Base-by-base conservation (phyloP, 2,888 invertebrate species). In the Ophion ellenae region DNA sequence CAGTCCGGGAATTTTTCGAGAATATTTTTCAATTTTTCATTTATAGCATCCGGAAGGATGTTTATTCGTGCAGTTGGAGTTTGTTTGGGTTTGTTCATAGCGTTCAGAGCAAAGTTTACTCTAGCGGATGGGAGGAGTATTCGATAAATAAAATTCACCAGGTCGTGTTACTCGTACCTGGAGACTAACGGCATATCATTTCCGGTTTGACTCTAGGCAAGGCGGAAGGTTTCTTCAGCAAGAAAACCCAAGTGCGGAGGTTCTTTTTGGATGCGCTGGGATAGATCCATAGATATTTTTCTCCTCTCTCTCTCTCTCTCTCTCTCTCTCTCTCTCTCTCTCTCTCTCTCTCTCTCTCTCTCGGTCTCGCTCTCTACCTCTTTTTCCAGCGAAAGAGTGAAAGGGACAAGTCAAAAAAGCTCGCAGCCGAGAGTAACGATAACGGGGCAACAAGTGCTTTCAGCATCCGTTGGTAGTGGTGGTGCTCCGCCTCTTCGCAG, bases 371-470 rank as follows among this genome's bases (percentile, higher is more conserved):
- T 73, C 77, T 83, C 87, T 87, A 69, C 71, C 67, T 83, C 85
- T 80, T 28, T 84, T 71, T 74, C 69, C 64, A n/a, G 32, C 14
- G n/a, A 28, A 7, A 66, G 75, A 70, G 57, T 17, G 70, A 75
- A 75, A 74, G 69, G 63, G 79, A 66, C 70, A 74, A 70, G 82
- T 67, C 24, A 75, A 57, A 81, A 82, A 78, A 82, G 79, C 66
- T 75, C 57, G 77, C 71, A 67, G 63, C 63, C 75, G 40, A 73
- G 86, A 90, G 89, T 90, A 91, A 91, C 89, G 91, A 89, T 90
- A 91, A 90, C 88, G 89, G 84, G 86, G 91, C 91, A 91, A 91
- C 91, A 91, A 91, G 91, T 91, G 91, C 91, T 90, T 90, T 90
- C 90, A 92, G 90, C 89, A 88, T 90, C 90, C 87, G 88, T 86